These are phyloP conservation scores for Peromyscus nudipes DNA, from an alignment of 2,797 vertebrate genomes.

Conservation along the genomic window DNA sequence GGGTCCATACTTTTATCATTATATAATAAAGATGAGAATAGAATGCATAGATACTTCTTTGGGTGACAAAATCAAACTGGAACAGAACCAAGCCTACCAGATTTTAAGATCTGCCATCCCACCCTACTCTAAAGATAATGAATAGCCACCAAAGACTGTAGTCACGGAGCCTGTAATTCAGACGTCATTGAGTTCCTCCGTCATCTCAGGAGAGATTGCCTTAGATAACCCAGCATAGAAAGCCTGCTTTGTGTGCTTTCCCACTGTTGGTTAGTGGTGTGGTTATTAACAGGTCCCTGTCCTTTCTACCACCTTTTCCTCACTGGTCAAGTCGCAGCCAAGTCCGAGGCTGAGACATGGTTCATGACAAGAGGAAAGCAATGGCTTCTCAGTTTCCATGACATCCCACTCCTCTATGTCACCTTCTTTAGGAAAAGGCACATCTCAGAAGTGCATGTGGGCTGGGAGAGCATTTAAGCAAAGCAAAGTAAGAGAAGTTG, in stretches of 20 bases:
- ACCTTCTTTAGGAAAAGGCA: neutral
- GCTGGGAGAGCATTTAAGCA: neutral
- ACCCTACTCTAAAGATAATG: neutral
- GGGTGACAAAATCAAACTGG: neutral
- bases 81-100: neutral
- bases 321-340: neutral
- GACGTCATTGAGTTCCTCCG: neutral
- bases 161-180: constrained; percentile 5
- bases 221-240: neutral
- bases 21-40: neutral
- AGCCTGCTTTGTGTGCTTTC: neutral
- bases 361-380: neutral
- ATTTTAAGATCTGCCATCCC: neutral
- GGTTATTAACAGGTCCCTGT: neutral
- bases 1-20: neutral
- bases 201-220: neutral
- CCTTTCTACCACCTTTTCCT: neutral
- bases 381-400: neutral
- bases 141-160: neutral
- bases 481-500: accelerated
- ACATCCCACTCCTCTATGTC: accelerated
- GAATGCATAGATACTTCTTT: neutral
- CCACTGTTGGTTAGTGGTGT: neutral
- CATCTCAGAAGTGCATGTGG: neutral
- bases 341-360: neutral